A percentile compares a stretch with the other conserved stretches of the same genome.
phyloP scores from a whole-genome alignment of 2,888 invertebrate genomes.

The Drosophila tripunctata region DNA sequence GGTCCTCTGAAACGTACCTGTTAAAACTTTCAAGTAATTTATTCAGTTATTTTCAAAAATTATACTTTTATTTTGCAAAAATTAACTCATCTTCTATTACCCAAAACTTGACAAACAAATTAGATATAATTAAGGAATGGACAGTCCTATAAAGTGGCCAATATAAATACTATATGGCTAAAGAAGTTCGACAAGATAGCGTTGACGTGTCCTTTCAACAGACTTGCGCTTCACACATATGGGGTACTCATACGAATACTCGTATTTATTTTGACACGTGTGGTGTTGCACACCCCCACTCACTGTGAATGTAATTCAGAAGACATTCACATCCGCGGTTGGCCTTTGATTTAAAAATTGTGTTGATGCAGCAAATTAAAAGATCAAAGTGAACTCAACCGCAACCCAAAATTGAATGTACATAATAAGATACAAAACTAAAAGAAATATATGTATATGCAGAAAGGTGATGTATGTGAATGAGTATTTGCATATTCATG shows the following conservation, averaged over 20 bases:
- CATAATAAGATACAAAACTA: constrained; percentile 5
- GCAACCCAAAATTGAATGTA: constrained; percentile 17
- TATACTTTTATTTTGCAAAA: not conserved
- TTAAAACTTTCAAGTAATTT: too few species aligned
- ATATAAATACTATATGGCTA: constrained; percentile 16
- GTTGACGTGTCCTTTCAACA: constrained; percentile 55
- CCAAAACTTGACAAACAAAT: not conserved
- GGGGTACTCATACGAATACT: constrained; percentile 6
- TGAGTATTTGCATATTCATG: constrained; percentile 4
- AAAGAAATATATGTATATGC: constrained; percentile 6
- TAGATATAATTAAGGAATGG: not conserved
- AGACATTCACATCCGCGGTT: constrained; percentile 48
- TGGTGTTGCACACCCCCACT: not conserved
- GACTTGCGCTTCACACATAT: constrained; percentile 38
- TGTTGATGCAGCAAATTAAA: constrained; percentile 81
- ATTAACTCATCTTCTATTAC: not conserved
- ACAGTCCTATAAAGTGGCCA: not conserved
- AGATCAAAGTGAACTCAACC: constrained; percentile 78
- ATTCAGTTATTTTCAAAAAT: too few species aligned
- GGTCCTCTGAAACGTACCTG: too few species aligned
- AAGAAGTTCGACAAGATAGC: constrained; percentile 15
- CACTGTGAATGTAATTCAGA: constrained; percentile 35
- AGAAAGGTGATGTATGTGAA: constrained; percentile 3
- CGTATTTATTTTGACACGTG: constrained; percentile 67
- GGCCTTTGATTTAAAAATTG: constrained; percentile 83